Evolutionary conservation across 1,140 invertebrate genomes (phyloP).

Genomic region (Triops longicaudatus): DNA sequence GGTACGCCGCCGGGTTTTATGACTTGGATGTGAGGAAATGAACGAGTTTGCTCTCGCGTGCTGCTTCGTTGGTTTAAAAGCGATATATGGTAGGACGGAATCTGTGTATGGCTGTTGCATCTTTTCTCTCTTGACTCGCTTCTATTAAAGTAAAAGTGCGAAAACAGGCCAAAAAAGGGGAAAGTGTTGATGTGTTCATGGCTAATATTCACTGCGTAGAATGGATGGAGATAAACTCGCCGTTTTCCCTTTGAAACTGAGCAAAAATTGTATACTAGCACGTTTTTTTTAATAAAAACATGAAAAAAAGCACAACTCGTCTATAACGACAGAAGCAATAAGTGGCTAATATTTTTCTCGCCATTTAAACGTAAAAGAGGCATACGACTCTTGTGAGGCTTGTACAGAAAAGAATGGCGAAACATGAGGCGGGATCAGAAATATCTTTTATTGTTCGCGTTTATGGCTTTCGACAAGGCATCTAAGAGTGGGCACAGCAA

Average conservation of each 20-base stretch:
- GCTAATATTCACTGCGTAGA: background rate
- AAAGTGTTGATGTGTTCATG: background rate
- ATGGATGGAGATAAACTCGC: background rate
- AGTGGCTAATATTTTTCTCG: too few relatives aligned
- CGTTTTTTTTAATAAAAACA: background rate
- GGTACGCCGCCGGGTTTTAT: background rate
- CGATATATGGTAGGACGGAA: background rate
- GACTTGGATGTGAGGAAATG: background rate
- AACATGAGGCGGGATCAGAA: too few relatives aligned
- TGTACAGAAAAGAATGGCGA: too few relatives aligned
- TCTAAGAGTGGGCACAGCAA: too few relatives aligned
- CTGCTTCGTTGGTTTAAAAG: background rate
- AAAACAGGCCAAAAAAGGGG: background rate
- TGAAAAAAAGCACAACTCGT: background rate
- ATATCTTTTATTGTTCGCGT: too few relatives aligned
- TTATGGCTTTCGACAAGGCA: too few relatives aligned
- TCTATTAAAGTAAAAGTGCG: background rate
- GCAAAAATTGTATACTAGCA: background rate
- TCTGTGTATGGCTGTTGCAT: background rate
- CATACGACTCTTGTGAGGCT: too few relatives aligned
- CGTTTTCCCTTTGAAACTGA: background rate
- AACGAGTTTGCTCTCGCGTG: slow-evolving; percentile 1
- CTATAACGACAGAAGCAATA: too few relatives aligned
- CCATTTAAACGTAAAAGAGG: too few relatives aligned
- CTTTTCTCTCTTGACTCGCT: background rate